Evolutionary conservation across 2,888 invertebrate genomes (phyloP).

Genomic region (Psococerastis gibbosa): DNA sequence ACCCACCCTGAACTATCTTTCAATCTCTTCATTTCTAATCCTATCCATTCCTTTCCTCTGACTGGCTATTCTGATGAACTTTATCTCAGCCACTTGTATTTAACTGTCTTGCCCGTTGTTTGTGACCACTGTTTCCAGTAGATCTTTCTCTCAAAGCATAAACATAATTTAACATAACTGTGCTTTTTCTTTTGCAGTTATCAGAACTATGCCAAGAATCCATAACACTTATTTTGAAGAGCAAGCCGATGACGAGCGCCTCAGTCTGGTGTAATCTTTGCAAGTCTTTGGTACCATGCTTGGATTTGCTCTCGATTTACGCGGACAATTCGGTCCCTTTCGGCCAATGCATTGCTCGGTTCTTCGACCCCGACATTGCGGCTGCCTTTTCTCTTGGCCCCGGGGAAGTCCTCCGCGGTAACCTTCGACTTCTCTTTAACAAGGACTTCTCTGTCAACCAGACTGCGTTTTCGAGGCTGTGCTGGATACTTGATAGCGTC

Average conservation of each 20-base stretch:
- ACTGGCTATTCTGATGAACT: no score
- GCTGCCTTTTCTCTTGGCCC: not conserved
- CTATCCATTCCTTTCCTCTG: no score
- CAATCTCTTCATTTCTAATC: no score
- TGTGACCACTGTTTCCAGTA: no score
- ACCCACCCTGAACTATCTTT: no score
- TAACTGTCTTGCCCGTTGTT: no score
- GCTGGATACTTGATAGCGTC: not conserved
- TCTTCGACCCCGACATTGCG: slow-evolving; percentile 2
- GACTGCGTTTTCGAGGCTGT: slow-evolving; percentile 1
- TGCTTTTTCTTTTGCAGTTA: slow-evolving; percentile 3
- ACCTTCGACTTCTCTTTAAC: not conserved
- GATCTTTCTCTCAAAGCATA: no score
- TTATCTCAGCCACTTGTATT: no score
- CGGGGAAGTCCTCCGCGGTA: not conserved
- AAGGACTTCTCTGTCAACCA: not conserved
- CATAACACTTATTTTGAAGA: not conserved
- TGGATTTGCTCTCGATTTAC: not conserved
- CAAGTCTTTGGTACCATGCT: not conserved
- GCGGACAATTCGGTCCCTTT: not conserved
- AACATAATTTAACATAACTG: no score
- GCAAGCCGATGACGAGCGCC: not conserved
- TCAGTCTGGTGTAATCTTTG: not conserved
- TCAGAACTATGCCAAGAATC: not conserved
- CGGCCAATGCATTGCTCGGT: not conserved